Percentiles rank a stretch among this genome's conserved stretches.
phyloP scores from a whole-genome alignment of 2,888 invertebrate species.

The Entomobrya proxima region DNA sequence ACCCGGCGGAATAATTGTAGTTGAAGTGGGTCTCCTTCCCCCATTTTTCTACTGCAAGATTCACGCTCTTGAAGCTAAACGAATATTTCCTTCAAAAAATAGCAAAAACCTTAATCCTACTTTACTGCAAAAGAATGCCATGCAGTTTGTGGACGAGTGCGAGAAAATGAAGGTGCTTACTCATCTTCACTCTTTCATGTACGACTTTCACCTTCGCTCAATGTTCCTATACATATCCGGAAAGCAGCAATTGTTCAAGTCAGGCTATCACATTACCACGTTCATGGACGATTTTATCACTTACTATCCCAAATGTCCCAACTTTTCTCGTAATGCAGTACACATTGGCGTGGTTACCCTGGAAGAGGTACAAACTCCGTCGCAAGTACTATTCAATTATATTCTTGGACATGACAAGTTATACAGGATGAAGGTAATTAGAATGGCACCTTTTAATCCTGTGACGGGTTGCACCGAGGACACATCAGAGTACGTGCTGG shows the following conservation, averaged over 20 bases:
- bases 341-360: constrained; percentile 83
- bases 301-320: constrained; percentile 87
- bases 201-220: constrained; percentile 85
- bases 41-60: constrained; percentile 85
- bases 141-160: constrained; percentile 83
- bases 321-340: constrained; percentile 85
- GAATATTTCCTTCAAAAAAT: constrained; percentile 79
- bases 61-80: constrained; percentile 83
- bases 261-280: constrained; percentile 84
- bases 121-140: constrained; percentile 79
- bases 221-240: constrained; percentile 83
- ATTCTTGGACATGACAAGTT: constrained; percentile 83
- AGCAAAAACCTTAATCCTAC: neutral
- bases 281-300: constrained; percentile 87
- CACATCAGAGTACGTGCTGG: constrained; percentile 81
- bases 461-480: constrained; percentile 57
- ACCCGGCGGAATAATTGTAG: constrained; percentile 83
- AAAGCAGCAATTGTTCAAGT: constrained; percentile 79
- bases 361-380: constrained; percentile 81
- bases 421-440: constrained; percentile 83
- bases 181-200: constrained; percentile 87
- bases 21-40: constrained; percentile 83
- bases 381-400: constrained; percentile 84
- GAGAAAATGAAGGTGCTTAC: constrained; percentile 85
- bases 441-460: constrained; percentile 79